Evolutionary conservation across 2,888 invertebrate genomes (phyloP), one percentile per base, ranked within the genome.

Genomic region (Cataglyphis altisquamis): DNA sequence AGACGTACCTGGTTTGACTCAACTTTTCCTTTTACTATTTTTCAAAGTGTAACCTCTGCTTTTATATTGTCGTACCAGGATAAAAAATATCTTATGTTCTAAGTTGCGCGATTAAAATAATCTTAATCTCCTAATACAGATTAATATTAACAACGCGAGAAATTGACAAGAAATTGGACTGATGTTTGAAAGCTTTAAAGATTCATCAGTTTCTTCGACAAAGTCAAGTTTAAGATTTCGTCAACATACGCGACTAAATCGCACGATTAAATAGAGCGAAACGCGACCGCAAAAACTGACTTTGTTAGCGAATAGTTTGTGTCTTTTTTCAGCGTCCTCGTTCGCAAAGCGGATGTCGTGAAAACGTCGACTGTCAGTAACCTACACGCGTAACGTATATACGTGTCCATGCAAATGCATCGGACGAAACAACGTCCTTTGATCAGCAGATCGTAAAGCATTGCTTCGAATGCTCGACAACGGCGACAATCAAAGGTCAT

Each of bases 361-460:
- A 36, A 60, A 78, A 78, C 60, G 32, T 0, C 57, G 70, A 29
- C 25, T 29, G 29, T 60, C 60, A 62, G 60, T 60, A 45, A 36
- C 45, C 41, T 78, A 68, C 78, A 68, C 68, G 70, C 70, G 45
- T 78, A 57, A 60, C 60, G 21, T 45, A 80, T 66, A 18, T 70
- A 68, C 60, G 72, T 80, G 70, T 68, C 70, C 45, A 78, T 78
- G 68, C 45, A 82, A 82, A 82, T 82, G 66, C 78, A 78, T 57
- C 36, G 45, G 21, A 55, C 48, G 29, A 63, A 21, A 39, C 18
- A 15, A 18, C 60, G 52, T 57, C 67, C 87, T 88, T 88, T 88
- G 88, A 88, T 85, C 88, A 86, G 60, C 80, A 77, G 52, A 85
- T 85, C 87, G 87, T 82, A 78, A 88, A 88, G 81, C 86, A 70